Base-by-base conservation (phyloP, 2,888 invertebrate species). In the Leucophenga maculata region DNA sequence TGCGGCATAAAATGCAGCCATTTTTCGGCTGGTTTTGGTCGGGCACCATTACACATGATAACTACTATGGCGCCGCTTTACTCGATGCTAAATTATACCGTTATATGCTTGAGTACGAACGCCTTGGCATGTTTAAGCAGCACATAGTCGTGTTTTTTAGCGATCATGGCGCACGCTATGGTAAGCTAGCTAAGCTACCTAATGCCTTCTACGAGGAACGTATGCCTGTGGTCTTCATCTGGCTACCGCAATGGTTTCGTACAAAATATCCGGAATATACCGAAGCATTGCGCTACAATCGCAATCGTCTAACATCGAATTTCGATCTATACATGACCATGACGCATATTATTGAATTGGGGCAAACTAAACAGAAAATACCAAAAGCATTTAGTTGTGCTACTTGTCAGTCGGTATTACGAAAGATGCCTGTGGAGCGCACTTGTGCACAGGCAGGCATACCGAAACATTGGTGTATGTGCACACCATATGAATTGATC, bases 161-260 rank as follows among this genome's bases (percentile, higher is more conserved):
- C 79, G 94, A 94, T 79, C 94, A 94, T 77, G 94, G 94, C 0
- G 90, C 93, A 80, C 89, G 94, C 16, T 93, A 92, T 84, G 94
- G 94, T 0, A 89, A 90, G 39, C 90, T 92, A 57, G 90, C 94
- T 8, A 88, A 91, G 60, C 90, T 91, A 6, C 16, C 26, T 3
- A 90, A 92, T 54, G 93, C 93, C 0, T 94, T 92, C 90, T 91
- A 93, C 77, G 94, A 94, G 79, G 93, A 94, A 78, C 90, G 94
- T 26, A 82, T 94, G 77, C 94, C 94, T 0, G 89, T 72, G 87
- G 86, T 1, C 87, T 86, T 67, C n/a, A n/a, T n/a, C n/a, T n/a
- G n/a, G n/a, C n/a, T n/a, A n/a, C n/a, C n/a, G n/a, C n/a, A n/a
- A n/a, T n/a, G n/a, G n/a, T n/a, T n/a, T n/a, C n/a, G n/a, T n/a